Evolutionary conservation across 2,888 invertebrate genomes (phyloP).

Genomic region (Drosophila buzzatii): DNA sequence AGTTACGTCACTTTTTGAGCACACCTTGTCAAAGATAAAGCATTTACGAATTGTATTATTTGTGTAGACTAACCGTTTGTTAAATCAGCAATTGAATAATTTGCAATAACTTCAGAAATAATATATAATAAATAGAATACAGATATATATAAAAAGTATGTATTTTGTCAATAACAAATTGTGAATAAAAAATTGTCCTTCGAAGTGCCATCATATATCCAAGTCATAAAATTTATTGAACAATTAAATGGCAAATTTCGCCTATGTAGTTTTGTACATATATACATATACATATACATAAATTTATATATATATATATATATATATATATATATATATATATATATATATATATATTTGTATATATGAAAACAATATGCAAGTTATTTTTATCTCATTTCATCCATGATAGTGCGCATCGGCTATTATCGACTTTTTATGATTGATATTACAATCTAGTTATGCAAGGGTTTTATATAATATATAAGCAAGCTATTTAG

Average conservation of each 20-base stretch:
- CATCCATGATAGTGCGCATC: slow-evolving; percentile 22
- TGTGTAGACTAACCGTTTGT: background rate
- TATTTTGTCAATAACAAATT: no score
- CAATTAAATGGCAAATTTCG: no score
- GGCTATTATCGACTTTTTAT: slow-evolving; percentile 26
- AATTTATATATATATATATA: background rate
- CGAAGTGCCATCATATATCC: no score
- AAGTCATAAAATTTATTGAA: no score
- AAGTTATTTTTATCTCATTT: slow-evolving; percentile 18
- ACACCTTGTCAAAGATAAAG: background rate
- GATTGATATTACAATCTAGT: slow-evolving; percentile 10
- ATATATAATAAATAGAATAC: background rate
- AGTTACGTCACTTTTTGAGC: background rate
- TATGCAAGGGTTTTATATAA: slow-evolving; percentile 34
- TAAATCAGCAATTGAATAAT: slow-evolving; percentile 3
- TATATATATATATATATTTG: background rate
- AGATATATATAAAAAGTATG: background rate
- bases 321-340: background rate
- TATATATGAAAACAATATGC: slow-evolving; percentile 8
- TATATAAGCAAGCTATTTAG: slow-evolving; percentile 47
- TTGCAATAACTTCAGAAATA: background rate
- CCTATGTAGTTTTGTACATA: background rate
- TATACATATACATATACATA: background rate
- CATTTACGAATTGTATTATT: background rate
- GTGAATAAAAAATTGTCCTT: no score